Percentiles rank a stretch among this genome's conserved stretches.
Conservation (phyloP, 2,113 vertebrate genomes). For the Tangachromis dhanisi region DNA sequence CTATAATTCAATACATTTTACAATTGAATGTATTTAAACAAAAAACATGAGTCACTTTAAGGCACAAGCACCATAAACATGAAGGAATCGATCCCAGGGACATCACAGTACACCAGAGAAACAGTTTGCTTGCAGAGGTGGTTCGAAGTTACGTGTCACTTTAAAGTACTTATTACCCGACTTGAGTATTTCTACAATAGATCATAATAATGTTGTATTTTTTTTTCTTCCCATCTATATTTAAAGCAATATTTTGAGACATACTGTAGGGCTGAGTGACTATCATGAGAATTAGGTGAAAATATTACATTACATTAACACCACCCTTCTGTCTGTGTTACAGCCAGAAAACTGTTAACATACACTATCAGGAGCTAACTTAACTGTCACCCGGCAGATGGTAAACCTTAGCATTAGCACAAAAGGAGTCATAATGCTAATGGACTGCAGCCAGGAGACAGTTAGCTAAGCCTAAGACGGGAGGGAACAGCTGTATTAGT, state of each 20-base stretch:
- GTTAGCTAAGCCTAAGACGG: neutral
- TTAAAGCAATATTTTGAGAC: neutral
- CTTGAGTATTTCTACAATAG: rapidly evolving
- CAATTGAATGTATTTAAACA: neutral
- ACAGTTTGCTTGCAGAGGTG: neutral
- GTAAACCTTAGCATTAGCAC: neutral
- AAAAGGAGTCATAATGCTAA: neutral
- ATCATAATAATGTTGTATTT: neutral
- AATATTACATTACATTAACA: neutral
- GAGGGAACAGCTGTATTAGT: neutral
- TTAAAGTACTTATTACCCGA: neutral
- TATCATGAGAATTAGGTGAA: neutral
- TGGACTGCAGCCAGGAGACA: neutral
- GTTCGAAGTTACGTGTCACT: neutral
- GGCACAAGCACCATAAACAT: neutral
- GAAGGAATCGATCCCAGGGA: neutral
- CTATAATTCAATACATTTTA: neutral
- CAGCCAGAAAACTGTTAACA: neutral
- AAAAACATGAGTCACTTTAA: neutral
- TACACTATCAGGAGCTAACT: neutral
- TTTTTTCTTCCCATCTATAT: neutral
- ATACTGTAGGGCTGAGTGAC: neutral
- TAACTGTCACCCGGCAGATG: neutral
- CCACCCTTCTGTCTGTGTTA: neutral
- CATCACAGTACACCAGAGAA: neutral